Evolutionary conservation across 2,113 vertebrate genomes (phyloP), one percentile per base, ranked within the genome.

Genomic region (Megaleporinus macrocephalus): DNA sequence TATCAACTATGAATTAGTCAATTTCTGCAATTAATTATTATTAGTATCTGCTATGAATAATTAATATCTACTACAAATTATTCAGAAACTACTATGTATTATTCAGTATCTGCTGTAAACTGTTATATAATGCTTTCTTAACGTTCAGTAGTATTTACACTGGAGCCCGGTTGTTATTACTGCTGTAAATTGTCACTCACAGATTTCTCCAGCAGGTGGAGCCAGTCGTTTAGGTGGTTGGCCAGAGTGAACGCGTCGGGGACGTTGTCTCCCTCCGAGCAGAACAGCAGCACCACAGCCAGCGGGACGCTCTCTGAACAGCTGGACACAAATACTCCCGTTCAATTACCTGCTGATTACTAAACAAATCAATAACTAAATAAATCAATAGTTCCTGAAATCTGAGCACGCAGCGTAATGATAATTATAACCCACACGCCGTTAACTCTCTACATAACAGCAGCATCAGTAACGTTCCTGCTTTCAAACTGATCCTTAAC

Each of bases 241-340:
- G 92, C 87, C 3, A 99, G 96, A 12, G 91, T 84, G 84, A 98
- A 92, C 0, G 97, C 96, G 68, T 99, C 98, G 29, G 97, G 97
- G 77, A 99, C 94, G 85, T 99, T 99, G 91, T 99, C 97, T 18
- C 98, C 98, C 87, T 99, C 98, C 1, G 98, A 99, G 71, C 97
- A 98, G 88, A 99, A 99, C 62, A 97, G 95, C 75, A 99, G 91
- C 88, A 99, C 90, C 86, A 97, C 93, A 0, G 93, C 96, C 92
- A 99, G 86, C 10, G 93, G 92, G 72, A 99, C 89, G 84, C 93
- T 95, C 83, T 94, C 93, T n/a, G 92, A 90, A 89, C 95, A 97
- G 85, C 98, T 99, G 76, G 85, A 55, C 1, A 22, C 1, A 55
- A 20, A 55, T 15, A 51, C 15, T 16, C 1, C 4, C 4, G 49